phyloP scores from a whole-genome alignment of 2,113 vertebrate species.

The Dendropsophus ebraccatus region DNA sequence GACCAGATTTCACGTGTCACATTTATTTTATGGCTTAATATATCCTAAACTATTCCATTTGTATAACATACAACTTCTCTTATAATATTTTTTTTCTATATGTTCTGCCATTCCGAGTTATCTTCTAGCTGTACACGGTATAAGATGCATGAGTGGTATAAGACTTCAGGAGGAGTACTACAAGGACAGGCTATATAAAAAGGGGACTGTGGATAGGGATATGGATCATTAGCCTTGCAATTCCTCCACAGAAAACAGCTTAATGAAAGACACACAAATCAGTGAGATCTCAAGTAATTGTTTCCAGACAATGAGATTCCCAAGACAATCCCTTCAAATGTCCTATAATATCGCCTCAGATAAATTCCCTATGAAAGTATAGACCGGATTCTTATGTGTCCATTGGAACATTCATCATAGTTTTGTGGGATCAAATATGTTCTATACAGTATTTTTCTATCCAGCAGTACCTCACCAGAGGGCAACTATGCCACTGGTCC shows the following conservation, averaged over 20 bases:
- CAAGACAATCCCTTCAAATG: neutral
- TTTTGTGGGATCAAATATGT: too few species aligned
- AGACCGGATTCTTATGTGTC: neutral
- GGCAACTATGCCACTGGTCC: too few species aligned
- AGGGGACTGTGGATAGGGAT: neutral
- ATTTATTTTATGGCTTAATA: neutral
- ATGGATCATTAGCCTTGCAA: neutral
- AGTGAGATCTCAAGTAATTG: neutral
- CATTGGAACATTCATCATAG: too few species aligned
- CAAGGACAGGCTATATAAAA: neutral
- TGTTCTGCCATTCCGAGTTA: neutral
- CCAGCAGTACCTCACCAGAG: too few species aligned
- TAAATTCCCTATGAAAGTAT: neutral
- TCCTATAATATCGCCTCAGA: neutral
- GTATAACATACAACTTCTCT: neutral
- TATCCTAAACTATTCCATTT: neutral
- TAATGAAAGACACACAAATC: neutral
- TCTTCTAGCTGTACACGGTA: neutral
- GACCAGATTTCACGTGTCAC: rapidly evolving
- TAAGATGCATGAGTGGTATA: neutral
- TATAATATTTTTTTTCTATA: neutral
- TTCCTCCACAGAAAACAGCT: neutral
- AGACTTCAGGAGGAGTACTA: neutral
- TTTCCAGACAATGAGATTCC: neutral
- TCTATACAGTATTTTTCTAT: too few species aligned